Percentiles rank a stretch among this genome's conserved stretches.
phyloP scores from a whole-genome alignment of 2,888 invertebrate species.

The Epirrhoe tristata region DNA sequence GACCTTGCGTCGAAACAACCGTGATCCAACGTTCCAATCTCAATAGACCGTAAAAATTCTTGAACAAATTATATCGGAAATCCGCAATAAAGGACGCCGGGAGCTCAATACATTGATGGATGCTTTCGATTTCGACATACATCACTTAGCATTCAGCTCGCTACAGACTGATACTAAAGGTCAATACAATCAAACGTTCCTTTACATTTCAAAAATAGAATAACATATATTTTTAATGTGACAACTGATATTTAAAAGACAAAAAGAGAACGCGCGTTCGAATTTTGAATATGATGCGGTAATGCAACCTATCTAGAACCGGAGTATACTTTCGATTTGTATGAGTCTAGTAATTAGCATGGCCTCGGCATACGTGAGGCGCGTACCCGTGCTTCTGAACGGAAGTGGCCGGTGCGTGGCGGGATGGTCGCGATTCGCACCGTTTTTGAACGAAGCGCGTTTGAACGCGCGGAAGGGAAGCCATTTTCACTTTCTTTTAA shows the following conservation, averaged over 20 bases:
- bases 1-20: slow-evolving; percentile 62
- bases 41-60: slow-evolving; percentile 53
- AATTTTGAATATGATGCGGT: slow-evolving; percentile 54
- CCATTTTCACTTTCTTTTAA: slow-evolving; percentile 81
- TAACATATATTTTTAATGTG: slow-evolving; percentile 36
- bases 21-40: slow-evolving; percentile 51
- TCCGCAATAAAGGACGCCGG: slow-evolving; percentile 56
- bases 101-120: slow-evolving; percentile 45
- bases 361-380: slow-evolving; percentile 76
- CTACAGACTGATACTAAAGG: slow-evolving; percentile 53
- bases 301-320: slow-evolving; percentile 66
- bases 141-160: slow-evolving; percentile 38
- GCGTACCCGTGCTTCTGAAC: slow-evolving; percentile 69
- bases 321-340: slow-evolving; percentile 79
- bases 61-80: slow-evolving; percentile 60
- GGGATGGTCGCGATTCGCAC: slow-evolving; percentile 54
- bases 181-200: slow-evolving; percentile 49
- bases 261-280: slow-evolving; percentile 44
- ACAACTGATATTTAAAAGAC: slow-evolving; percentile 50
- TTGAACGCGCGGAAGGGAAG: slow-evolving; percentile 56
- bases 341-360: slow-evolving; percentile 81
- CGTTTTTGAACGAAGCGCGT: slow-evolving; percentile 40
- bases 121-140: slow-evolving; percentile 61
- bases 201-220: slow-evolving; percentile 12
- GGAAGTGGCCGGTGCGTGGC: slow-evolving; percentile 64